These are phyloP conservation scores for Megaceryle maxima DNA, from an alignment of 2,113 vertebrate genomes.

Conservation along the genomic window DNA sequence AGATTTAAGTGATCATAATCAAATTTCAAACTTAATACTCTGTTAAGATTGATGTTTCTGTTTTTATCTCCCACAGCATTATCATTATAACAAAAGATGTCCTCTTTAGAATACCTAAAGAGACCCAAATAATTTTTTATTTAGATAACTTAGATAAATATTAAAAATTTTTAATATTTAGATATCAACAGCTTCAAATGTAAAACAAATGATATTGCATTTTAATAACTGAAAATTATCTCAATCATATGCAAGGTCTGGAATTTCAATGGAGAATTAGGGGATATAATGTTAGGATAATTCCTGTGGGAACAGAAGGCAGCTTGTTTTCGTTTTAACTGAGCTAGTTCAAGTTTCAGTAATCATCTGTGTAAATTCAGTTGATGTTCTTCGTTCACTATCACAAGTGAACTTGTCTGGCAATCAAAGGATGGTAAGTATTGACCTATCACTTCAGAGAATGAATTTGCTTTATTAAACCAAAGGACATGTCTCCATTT, in stretches of 20 bases:
- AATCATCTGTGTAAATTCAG: background rate
- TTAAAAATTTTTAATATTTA: background rate
- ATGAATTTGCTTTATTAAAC: background rate
- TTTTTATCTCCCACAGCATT: background rate
- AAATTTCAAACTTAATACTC: background rate
- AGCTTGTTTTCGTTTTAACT: background rate
- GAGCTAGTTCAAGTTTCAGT: background rate
- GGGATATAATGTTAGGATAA: background rate
- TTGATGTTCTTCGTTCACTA: background rate
- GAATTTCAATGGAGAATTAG: background rate
- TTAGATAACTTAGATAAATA: too few species aligned
- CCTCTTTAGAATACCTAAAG: background rate
- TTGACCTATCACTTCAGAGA: background rate
- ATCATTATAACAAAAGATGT: background rate
- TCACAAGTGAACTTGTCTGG: background rate
- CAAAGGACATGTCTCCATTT: background rate
- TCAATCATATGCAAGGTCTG: background rate
- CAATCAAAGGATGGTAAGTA: background rate
- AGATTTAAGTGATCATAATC: conserved; percentile 17
- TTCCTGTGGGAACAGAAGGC: background rate
- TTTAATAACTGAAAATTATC: background rate
- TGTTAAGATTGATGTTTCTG: background rate
- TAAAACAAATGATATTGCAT: background rate
- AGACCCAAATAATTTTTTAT: background rate
- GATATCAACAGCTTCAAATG: background rate